A percentile compares a stretch with the other conserved stretches of the same genome.
Evolutionary conservation across 2,113 vertebrate genomes (phyloP).

Genomic region (Pomatostomus ruficeps): DNA sequence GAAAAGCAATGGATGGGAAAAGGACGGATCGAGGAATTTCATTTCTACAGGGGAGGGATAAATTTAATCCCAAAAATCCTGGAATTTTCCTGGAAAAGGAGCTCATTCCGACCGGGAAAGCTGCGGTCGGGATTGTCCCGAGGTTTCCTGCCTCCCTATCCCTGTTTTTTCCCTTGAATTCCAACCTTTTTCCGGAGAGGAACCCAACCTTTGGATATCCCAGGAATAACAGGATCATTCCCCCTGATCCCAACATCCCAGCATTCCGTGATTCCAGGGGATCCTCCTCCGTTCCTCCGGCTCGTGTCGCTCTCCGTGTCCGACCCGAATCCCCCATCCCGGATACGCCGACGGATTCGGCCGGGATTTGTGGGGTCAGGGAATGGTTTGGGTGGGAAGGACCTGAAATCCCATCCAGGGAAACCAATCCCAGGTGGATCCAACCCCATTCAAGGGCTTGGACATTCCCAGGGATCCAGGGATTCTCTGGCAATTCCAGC

Average conservation of each 20-base stretch:
- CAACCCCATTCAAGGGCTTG: not conserved
- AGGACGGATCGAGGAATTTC: too few relatives aligned
- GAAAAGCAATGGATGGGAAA: accelerated
- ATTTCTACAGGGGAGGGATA: accelerated
- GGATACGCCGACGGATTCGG: too few relatives aligned
- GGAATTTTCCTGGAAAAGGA: not conserved
- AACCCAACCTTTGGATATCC: not conserved
- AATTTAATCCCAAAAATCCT: not conserved
- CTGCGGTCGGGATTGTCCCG: not conserved
- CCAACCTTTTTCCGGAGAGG: not conserved
- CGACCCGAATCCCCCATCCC: too few relatives aligned
- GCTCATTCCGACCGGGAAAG: accelerated
- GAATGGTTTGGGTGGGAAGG: too few relatives aligned
- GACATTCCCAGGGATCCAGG: not conserved
- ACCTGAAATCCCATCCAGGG: too few relatives aligned
- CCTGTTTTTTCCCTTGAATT: not conserved
- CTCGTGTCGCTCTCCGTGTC: too few relatives aligned
- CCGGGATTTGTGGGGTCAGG: too few relatives aligned
- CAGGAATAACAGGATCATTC: accelerated
- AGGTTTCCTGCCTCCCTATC: not conserved
- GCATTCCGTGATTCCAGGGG: too few relatives aligned
- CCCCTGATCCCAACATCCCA: accelerated
- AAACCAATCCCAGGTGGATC: not conserved
- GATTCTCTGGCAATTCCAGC: not conserved
- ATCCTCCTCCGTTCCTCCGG: too few relatives aligned